A percentile compares a stretch with the other conserved stretches of the same genome.
Conservation (phyloP, 2,113 vertebrate species). For the Ciconia maguari region DNA sequence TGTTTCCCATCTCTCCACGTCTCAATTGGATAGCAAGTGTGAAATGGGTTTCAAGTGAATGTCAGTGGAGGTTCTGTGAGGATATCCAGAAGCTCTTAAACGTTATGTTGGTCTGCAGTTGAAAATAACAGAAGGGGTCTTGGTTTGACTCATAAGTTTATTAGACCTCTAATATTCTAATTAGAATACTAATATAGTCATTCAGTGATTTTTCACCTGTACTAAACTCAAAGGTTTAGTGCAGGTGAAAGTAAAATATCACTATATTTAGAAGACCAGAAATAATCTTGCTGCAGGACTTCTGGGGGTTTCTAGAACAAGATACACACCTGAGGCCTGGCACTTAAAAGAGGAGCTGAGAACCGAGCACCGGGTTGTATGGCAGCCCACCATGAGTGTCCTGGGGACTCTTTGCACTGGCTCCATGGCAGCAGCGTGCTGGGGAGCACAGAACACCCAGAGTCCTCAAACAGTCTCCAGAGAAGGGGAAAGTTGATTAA, state of each 20-base stretch:
- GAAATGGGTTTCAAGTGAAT: neutral
- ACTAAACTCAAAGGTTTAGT: neutral
- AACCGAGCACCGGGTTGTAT: accelerated
- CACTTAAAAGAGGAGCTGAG: neutral
- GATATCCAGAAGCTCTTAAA: neutral
- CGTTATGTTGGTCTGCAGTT: neutral
- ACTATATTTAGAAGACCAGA: neutral
- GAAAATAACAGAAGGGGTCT: neutral
- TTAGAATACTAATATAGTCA: neutral
- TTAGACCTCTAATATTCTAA: neutral
- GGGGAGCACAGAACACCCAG: accelerated
- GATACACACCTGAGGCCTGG: neutral
- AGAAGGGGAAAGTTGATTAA: neutral
- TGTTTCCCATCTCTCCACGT: neutral
- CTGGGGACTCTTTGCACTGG: neutral
- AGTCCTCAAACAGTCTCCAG: neutral
- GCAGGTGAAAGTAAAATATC: neutral
- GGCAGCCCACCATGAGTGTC: accelerated
- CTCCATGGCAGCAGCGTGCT: accelerated
- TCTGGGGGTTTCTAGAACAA: neutral
- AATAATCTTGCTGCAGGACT: neutral
- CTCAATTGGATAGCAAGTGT: neutral
- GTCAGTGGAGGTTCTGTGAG: neutral
- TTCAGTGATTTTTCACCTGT: neutral
- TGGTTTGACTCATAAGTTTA: neutral